These are phyloP conservation scores for Micromussa lordhowensis DNA, from an alignment of 92 coral and sea anemone genomes.

Conservation along the genomic window DNA sequence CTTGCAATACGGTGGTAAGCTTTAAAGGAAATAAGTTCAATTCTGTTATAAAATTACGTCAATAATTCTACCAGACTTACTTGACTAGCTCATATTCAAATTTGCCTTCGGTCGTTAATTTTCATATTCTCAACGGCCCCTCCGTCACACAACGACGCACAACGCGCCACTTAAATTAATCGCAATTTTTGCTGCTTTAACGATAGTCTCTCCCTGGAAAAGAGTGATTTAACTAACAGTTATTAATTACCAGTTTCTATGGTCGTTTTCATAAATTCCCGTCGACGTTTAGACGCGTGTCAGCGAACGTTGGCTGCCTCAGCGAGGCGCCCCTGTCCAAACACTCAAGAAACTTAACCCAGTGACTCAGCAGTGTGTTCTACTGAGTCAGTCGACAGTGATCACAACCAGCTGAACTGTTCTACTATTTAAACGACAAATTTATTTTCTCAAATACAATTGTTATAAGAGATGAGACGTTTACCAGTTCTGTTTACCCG, in stretches of 20 bases:
- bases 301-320: slow-evolving; percentile 8
- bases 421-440: neutral
- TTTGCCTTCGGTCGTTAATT: slow-evolving; percentile 14
- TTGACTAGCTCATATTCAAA: slow-evolving; percentile 24
- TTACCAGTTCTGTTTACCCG: neutral
- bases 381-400: neutral
- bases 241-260: neutral
- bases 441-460: neutral
- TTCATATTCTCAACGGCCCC: slow-evolving; percentile 31
- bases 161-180: neutral
- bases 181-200: neutral
- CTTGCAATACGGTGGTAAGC: slow-evolving; percentile 52
- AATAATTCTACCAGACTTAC: neutral
- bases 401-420: neutral
- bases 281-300: neutral
- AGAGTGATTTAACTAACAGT: neutral
- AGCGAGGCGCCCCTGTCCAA: neutral
- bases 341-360: neutral
- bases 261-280: neutral
- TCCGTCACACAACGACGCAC: slow-evolving; percentile 37
- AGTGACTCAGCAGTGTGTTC: neutral
- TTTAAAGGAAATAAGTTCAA: neutral
- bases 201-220: neutral
- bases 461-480: neutral
- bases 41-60: neutral